Percentiles rank a stretch among this genome's conserved stretches.
Conservation (phyloP, 1,140 invertebrate species). For the Drosophila ohnishii region DNA sequence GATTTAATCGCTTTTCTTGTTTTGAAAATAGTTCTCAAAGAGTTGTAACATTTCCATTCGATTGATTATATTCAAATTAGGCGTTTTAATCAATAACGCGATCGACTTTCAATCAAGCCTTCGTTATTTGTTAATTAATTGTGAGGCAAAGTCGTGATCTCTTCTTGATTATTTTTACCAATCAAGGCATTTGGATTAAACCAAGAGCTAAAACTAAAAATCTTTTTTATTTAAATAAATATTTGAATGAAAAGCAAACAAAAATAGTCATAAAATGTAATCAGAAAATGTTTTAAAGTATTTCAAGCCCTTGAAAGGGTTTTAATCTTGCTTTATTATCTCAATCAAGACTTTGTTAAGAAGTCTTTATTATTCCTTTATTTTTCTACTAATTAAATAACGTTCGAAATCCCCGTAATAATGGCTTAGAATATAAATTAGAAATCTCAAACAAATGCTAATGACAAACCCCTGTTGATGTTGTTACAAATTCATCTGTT, state of each 20-base stretch:
- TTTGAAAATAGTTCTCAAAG: slow-evolving; percentile 2
- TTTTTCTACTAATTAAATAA: not conserved
- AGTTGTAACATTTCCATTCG: slow-evolving; percentile 9
- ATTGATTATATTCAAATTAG: slow-evolving; percentile 23
- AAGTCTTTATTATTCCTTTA: not conserved
- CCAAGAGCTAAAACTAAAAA: not conserved
- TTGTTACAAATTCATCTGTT: slow-evolving; percentile 74
- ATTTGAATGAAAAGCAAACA: not conserved
- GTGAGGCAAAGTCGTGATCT: slow-evolving; percentile 8
- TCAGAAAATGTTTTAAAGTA: not conserved
- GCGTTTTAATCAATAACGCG: slow-evolving; percentile 16
- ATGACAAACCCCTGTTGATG: not conserved
- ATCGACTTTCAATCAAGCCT: slow-evolving; percentile 18
- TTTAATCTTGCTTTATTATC: not conserved
- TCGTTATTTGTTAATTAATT: slow-evolving; percentile 24
- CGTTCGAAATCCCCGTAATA: not conserved
- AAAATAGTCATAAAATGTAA: not conserved
- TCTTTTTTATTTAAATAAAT: not conserved
- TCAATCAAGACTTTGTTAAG: not conserved
- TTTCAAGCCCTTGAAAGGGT: too few relatives aligned
- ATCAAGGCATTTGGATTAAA: not conserved
- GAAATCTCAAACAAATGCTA: not conserved
- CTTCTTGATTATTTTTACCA: not conserved
- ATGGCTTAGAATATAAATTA: not conserved
- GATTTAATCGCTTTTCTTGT: slow-evolving; percentile 4